These are phyloP conservation scores for Coenonympha arcania DNA, from an alignment of 2,888 invertebrate species.

Conservation along the genomic window DNA sequence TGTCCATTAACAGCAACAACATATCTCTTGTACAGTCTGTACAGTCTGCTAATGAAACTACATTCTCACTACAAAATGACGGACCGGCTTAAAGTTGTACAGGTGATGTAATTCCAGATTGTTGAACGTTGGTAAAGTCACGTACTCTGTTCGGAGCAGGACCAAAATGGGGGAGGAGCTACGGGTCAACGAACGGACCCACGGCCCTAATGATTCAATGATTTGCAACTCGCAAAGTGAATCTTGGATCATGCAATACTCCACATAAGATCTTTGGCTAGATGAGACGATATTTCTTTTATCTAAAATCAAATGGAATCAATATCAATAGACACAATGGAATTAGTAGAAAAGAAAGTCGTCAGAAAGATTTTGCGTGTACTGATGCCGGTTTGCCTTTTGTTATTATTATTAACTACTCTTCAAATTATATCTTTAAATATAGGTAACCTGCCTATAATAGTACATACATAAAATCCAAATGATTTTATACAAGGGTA, in stretches of 20 bases:
- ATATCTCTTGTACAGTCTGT: background rate
- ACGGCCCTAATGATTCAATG: conserved; percentile 59
- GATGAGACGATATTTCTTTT: no score
- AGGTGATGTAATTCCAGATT: conserved; percentile 41
- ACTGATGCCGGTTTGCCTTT: no score
- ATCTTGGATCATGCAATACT: conserved; percentile 28
- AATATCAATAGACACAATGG: no score
- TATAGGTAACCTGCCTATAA: no score
- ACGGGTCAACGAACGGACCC: conserved; percentile 47
- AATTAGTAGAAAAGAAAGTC: no score
- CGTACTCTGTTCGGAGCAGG: conserved; percentile 42
- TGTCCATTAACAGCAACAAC: background rate
- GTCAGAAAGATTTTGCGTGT: no score
- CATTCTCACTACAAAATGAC: conserved; percentile 22
- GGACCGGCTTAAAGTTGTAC: conserved; percentile 6
- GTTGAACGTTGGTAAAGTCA: conserved; percentile 52
- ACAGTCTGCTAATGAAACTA: conserved; percentile 5
- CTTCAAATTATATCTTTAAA: no score
- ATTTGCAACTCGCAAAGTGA: conserved; percentile 39
- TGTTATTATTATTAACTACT: no score
- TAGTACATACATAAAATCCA: no score
- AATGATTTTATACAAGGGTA: no score
- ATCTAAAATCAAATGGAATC: no score
- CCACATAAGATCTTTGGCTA: no score
- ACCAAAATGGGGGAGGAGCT: conserved; percentile 43